Conservation (phyloP, 2,797 vertebrate genomes). For the Anolis apletophallus region DNA sequence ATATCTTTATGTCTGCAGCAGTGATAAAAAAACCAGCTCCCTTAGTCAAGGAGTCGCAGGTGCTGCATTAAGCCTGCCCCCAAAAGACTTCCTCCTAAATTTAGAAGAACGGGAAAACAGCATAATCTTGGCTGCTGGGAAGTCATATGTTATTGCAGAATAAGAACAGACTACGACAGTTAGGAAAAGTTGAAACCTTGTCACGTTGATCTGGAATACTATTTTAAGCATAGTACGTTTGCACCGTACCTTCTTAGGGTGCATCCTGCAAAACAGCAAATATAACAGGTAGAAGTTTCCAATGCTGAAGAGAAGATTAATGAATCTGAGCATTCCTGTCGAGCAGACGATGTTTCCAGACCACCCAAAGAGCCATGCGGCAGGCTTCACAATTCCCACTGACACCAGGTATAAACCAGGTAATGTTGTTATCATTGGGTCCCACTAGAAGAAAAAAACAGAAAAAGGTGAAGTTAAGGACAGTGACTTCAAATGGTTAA, state of each 20-base stretch:
- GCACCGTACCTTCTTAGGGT: constrained; percentile 86
- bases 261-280: constrained; percentile 87
- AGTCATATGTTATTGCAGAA: background rate
- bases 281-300: constrained; percentile 94
- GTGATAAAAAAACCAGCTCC: background rate
- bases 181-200: background rate
- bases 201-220: background rate
- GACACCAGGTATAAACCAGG: constrained; percentile 94
- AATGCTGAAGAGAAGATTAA: constrained; percentile 94
- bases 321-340: constrained; percentile 91
- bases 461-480: background rate
- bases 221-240: background rate
- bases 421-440: constrained; percentile 96
- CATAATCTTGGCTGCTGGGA: background rate
- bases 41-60: background rate
- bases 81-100: background rate
- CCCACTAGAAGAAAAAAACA: constrained; percentile 83
- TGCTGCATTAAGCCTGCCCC: background rate
- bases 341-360: constrained; percentile 88
- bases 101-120: background rate
- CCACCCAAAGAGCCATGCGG: constrained; percentile 88
- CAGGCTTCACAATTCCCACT: constrained; percentile 89
- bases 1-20: background rate
- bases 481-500: background rate
- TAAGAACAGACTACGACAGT: fast-evolving